Conservation (phyloP, 2,888 invertebrate species). For the Sarcophaga variegata region DNA sequence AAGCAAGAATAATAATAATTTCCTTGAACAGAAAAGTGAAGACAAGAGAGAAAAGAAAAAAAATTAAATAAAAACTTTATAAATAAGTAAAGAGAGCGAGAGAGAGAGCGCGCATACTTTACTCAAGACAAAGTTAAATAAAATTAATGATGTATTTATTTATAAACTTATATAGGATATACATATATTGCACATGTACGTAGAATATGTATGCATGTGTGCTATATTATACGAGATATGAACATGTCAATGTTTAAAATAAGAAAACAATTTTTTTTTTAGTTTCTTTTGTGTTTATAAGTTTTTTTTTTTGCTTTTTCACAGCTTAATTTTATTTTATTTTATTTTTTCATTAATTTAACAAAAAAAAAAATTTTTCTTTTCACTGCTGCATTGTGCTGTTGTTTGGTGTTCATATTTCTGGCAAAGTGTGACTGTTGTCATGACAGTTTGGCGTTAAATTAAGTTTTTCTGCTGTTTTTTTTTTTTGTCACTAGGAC, state of each 20-base stretch:
- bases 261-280: background rate
- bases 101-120: background rate
- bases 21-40: background rate
- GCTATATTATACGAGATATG: background rate
- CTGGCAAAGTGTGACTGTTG: slow-evolving; percentile 58
- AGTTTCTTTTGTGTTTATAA: background rate
- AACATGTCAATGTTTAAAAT: slow-evolving; percentile 48
- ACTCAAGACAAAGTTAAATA: slow-evolving; percentile 16
- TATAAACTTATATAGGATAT: background rate
- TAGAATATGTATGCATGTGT: background rate
- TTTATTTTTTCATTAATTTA: too few species aligned
- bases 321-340: too few species aligned
- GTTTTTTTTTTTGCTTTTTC: background rate
- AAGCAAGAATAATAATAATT: background rate
- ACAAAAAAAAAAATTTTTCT: background rate
- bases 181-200: background rate
- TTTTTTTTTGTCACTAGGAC: background rate
- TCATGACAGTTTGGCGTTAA: slow-evolving; percentile 71
- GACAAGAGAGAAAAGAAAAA: too few species aligned
- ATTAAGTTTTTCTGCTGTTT: slow-evolving; percentile 61
- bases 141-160: slow-evolving; percentile 47
- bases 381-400: slow-evolving; percentile 3
- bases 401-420: background rate
- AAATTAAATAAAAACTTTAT: too few species aligned
- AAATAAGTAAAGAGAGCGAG: too few species aligned